Conservation (phyloP, 1,140 invertebrate species). For the Cotesia vestalis region DNA sequence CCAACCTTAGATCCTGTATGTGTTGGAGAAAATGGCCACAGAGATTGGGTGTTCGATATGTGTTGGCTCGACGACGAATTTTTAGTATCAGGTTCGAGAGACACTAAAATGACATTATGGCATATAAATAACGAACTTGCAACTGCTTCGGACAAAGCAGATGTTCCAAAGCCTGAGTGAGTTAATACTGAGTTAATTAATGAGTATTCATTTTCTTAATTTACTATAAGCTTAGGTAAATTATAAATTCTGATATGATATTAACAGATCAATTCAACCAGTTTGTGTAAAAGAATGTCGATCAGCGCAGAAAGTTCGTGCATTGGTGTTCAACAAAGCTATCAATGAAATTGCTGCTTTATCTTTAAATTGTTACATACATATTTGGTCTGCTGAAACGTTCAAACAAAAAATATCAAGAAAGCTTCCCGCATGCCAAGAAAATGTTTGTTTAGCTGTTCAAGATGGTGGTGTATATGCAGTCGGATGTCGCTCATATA, state of each 20-base stretch:
- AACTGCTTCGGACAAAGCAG: conserved; percentile 67
- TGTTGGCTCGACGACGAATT: conserved; percentile 97
- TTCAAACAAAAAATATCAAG: conserved; percentile 85
- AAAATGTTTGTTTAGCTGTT: conserved; percentile 91
- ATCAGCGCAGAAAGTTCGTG: conserved; percentile 83
- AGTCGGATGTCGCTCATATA: conserved; percentile 92
- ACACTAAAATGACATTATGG: conserved; percentile 86
- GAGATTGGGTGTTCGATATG: conserved; percentile 95
- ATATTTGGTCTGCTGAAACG: conserved; percentile 89
- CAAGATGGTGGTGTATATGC: conserved; percentile 88
- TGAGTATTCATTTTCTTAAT: too few relatives aligned
- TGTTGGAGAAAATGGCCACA: conserved; percentile 91
- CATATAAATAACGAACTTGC: conserved; percentile 71
- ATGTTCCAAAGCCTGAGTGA: conserved; percentile 62
- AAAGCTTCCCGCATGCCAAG: conserved; percentile 87
- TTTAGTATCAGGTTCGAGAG: conserved; percentile 90
- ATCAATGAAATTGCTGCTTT: conserved; percentile 91
- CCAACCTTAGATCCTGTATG: conserved; percentile 94
- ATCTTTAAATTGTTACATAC: conserved; percentile 89
- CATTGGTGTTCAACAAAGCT: conserved; percentile 85
- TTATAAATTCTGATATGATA: conserved; percentile 13
- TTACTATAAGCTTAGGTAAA: neutral
- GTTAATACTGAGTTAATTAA: too few relatives aligned
- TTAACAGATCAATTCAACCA: conserved; percentile 71
- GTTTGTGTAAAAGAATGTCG: conserved; percentile 80